Evolutionary conservation across 2,888 invertebrate species (phyloP).

Genomic region (Cryptophagus acutangulus): DNA sequence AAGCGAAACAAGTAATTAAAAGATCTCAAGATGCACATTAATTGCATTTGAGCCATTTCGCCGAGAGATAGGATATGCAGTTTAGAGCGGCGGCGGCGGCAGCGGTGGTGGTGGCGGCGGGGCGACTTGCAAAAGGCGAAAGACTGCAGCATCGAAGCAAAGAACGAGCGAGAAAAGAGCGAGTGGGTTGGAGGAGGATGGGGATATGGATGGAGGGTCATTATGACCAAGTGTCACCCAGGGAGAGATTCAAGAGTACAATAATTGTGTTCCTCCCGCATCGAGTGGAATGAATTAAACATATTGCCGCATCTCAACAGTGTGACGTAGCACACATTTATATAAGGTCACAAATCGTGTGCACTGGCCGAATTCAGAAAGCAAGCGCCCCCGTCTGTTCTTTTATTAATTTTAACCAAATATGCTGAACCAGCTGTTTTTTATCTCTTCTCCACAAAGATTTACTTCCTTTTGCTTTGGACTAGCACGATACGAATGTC

Average conservation of each 20-base stretch:
- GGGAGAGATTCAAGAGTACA: constrained; percentile 50
- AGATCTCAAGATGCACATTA: too few species aligned
- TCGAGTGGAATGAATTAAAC: constrained; percentile 41
- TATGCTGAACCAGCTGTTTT: constrained; percentile 40
- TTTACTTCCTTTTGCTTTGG: constrained; percentile 4
- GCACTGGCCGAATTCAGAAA: background rate
- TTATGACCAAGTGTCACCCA: constrained; percentile 62
- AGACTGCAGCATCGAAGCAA: constrained; percentile 3
- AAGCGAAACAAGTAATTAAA: too few species aligned
- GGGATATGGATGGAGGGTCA: constrained; percentile 48
- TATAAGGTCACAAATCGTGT: constrained; percentile 26
- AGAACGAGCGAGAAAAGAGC: constrained; percentile 13
- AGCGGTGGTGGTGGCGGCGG: too few species aligned
- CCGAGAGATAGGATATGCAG: too few species aligned
- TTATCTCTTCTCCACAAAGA: constrained; percentile 24
- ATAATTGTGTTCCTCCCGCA: constrained; percentile 47
- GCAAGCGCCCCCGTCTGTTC: constrained; percentile 21
- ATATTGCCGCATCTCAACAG: constrained; percentile 29
- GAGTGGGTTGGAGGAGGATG: constrained; percentile 22
- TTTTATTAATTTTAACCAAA: constrained; percentile 43
- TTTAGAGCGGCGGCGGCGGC: too few species aligned
- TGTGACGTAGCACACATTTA: constrained; percentile 3
- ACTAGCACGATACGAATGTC: too few species aligned
- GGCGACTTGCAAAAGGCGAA: too few species aligned
- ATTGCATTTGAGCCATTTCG: too few species aligned